Base-by-base conservation (phyloP, 53 echinoderm and acorn worm genomes). In the Apostichopus leukothele region DNA sequence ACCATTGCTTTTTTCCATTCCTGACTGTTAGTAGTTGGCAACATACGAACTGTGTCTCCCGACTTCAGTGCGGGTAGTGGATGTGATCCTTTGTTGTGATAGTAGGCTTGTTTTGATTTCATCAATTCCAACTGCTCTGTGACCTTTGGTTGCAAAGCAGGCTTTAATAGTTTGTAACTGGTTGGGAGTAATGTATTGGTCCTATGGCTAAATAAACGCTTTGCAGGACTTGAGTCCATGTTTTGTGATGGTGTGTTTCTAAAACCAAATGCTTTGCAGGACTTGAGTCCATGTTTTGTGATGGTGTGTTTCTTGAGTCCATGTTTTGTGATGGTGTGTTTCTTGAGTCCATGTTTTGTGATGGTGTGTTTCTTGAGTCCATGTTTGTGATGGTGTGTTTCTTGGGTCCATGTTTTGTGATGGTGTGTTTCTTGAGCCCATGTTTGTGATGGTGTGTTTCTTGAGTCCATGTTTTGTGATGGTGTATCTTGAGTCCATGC, bases 161-260 rank as follows among this genome's bases (percentile, higher is more conserved):
- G 53, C 52, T 57, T 83, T 3, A 60, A 52, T 23, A 83, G 55
- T 57, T 83, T 83, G 16, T 16, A 16, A 59, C 83, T 83, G 12
- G 83, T 12, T 53, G 83, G 83, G 83, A 83, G 55, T 14, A 83
- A 20, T 11, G 83, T 83, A 53, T 86, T 90, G 61, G 88, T 92
- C 9, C 90, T 76, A 21, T 81, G 60, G 68, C 60, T 92, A 59
- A 90, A 79, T 9, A 92, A 60, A 39, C 90, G 67, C 61, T 92
- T 27, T 27, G 74, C 87, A 11, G 87, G 87, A 87, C 88, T 90
- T 78, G 90, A 76, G 4, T 54, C 60, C 74, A 90, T 87, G 66
- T 86, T 78, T 25, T 75, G 87, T 12, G 87, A 54, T 26, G 87
- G 94, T 1, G 92, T 90, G 51, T 94, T 94, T 1, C 94, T 52